Percentiles rank a stretch among this genome's conserved stretches.
These are phyloP conservation scores for Platichthys stellatus DNA, from an alignment of 2,113 vertebrate species.

Conservation along the genomic window DNA sequence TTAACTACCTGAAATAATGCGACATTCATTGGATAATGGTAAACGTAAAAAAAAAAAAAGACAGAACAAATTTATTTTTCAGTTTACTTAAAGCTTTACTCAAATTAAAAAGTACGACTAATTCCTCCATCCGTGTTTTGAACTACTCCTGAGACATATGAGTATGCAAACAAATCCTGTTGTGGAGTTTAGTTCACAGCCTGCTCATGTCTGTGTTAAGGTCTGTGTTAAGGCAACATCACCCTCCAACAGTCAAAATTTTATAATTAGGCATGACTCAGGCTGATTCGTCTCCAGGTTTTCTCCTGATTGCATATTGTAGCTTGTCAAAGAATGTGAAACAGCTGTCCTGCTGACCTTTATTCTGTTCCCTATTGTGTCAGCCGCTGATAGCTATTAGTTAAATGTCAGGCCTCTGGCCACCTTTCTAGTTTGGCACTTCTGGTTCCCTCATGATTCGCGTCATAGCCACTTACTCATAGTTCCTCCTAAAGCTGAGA, in stretches of 20 bases:
- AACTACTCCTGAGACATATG: too few relatives aligned
- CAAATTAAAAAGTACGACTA: too few relatives aligned
- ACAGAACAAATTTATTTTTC: too few relatives aligned
- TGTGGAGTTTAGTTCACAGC: too few relatives aligned
- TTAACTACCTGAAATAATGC: too few relatives aligned
- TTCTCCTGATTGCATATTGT: not conserved
- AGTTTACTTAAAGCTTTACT: too few relatives aligned
- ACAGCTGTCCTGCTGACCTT: conserved; percentile 32
- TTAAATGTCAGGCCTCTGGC: conserved; percentile 31
- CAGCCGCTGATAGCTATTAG: conserved; percentile 24
- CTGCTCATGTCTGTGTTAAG: too few relatives aligned
- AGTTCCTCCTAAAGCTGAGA: not conserved
- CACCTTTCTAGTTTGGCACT: not conserved
- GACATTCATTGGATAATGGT: too few relatives aligned
- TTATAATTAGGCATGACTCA: not conserved
- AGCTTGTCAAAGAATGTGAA: not conserved
- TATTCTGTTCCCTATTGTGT: conserved; percentile 21
- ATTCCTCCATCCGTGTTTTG: too few relatives aligned
- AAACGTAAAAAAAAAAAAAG: too few relatives aligned
- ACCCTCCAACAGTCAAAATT: not conserved
- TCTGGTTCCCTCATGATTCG: not conserved
- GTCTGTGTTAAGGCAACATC: too few relatives aligned
- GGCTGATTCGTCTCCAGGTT: not conserved
- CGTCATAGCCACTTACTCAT: conserved; percentile 2
- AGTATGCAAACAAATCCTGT: too few relatives aligned